A percentile compares a stretch with the other conserved stretches of the same genome.
These are phyloP conservation scores for Propithecus coquereli DNA, from an alignment of 2,113 vertebrate species.

Conservation along the genomic window DNA sequence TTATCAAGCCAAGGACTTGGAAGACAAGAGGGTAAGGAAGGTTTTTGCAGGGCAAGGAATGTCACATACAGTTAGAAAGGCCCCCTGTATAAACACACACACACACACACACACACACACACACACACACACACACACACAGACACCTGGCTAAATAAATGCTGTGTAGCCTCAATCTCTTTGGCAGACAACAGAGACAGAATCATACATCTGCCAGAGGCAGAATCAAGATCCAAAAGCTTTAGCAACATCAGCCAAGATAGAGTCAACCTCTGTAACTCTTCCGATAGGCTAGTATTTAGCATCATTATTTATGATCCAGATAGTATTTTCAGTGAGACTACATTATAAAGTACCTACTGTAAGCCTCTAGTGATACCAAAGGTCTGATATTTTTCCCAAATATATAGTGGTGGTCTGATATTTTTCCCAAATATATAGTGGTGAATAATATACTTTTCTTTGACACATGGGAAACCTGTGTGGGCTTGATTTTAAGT, in stretches of 20 bases:
- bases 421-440: slow-evolving; percentile 7
- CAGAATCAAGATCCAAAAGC: neutral
- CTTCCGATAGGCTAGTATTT: slow-evolving; percentile 18
- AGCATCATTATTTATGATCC: slow-evolving; percentile 25
- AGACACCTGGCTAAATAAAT: neutral
- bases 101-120: neutral
- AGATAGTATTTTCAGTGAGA: slow-evolving; percentile 29
- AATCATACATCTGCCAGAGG: neutral
- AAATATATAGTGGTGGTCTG: neutral
- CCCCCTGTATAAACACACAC: neutral
- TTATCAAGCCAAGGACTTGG: neutral
- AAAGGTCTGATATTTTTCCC: neutral
- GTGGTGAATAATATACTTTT: neutral
- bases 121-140: neutral
- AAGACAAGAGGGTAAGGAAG: neutral
- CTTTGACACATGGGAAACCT: neutral
- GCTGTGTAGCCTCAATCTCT: neutral
- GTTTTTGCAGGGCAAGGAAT: neutral
- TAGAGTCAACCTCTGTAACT: neutral
- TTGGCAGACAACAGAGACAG: neutral
- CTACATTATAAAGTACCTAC: neutral
- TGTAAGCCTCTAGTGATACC: neutral
- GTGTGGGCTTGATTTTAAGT: slow-evolving; percentile 28
- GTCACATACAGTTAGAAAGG: neutral
- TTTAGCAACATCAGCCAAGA: neutral